These are phyloP conservation scores for Brachionus angularis DNA, from an alignment of 1,140 invertebrate species.

Conservation along the genomic window DNA sequence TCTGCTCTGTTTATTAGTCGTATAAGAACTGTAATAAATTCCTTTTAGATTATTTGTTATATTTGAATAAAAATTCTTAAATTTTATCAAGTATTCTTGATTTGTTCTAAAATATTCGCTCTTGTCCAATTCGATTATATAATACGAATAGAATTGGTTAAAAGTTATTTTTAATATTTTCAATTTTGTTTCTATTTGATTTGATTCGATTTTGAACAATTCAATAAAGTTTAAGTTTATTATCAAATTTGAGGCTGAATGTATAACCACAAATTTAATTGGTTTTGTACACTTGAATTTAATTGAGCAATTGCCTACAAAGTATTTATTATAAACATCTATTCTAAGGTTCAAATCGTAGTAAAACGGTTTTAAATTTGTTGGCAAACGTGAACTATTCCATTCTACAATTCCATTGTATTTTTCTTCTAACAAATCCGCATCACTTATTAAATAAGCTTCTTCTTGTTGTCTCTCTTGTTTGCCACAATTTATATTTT, in stretches of 20 bases:
- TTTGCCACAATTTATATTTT: too few species aligned
- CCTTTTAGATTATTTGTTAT: slow-evolving; percentile 42
- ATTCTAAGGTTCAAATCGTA: slow-evolving; percentile 24
- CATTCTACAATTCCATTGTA: not conserved
- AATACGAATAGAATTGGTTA: slow-evolving; percentile 23
- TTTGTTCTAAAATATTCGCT: not conserved
- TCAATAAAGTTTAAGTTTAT: slow-evolving; percentile 1
- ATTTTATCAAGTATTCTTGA: slow-evolving; percentile 5
- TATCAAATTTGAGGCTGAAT: slow-evolving; percentile 29
- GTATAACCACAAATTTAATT: not conserved
- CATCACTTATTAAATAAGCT: too few species aligned
- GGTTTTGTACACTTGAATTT: slow-evolving; percentile 16
- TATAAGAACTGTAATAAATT: slow-evolving; percentile 38
- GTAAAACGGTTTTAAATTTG: slow-evolving; percentile 1
- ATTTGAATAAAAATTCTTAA: slow-evolving; percentile 27
- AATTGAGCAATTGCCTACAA: slow-evolving; percentile 24
- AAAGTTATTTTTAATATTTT: slow-evolving; percentile 3
- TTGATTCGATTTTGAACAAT: not conserved
- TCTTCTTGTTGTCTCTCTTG: too few species aligned
- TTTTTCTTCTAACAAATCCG: not conserved
- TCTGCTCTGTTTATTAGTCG: slow-evolving; percentile 18
- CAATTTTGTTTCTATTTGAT: not conserved
- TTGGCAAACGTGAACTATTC: slow-evolving; percentile 29
- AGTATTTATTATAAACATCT: slow-evolving; percentile 2
- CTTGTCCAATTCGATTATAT: slow-evolving; percentile 1